Percentiles rank a stretch among this genome's conserved stretches.
phyloP scores from a whole-genome alignment of 2,888 invertebrate genomes.

The Caenorhabditis becei region DNA sequence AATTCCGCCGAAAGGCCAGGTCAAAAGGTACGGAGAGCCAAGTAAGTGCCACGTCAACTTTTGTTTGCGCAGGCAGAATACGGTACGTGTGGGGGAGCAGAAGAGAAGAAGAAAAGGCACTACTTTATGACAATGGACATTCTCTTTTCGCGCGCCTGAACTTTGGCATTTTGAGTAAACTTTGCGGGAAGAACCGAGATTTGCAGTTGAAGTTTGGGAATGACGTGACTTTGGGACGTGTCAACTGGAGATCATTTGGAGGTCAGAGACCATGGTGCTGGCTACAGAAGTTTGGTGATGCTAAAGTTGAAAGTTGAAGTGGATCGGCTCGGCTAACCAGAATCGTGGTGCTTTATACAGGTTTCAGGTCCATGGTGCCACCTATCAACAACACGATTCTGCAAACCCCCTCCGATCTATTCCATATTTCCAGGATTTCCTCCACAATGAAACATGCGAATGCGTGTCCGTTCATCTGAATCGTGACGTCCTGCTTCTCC shows the following conservation, averaged over 20 bases:
- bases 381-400: too few relatives aligned
- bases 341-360: too few relatives aligned
- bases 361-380: too few relatives aligned
- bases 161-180: slow-evolving; percentile 2
- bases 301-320: too few relatives aligned
- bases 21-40: slow-evolving; percentile 10
- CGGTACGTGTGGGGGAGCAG: background rate
- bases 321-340: too few relatives aligned
- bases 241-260: background rate
- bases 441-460: background rate
- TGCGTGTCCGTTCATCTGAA: background rate
- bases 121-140: background rate
- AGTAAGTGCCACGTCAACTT: slow-evolving; percentile 7
- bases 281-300: too few relatives aligned
- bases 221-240: background rate
- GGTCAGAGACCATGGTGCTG: background rate
- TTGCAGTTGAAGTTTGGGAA: background rate
- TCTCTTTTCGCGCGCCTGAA: background rate
- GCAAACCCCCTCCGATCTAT: background rate
- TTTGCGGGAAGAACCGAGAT: background rate
- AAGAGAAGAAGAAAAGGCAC: too few relatives aligned
- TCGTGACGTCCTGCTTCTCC: background rate
- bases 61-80: background rate
- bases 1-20: slow-evolving; percentile 3
- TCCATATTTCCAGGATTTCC: background rate